A percentile compares a stretch with the other conserved stretches of the same genome.
These are phyloP conservation scores for Drosophila parabipectinata DNA, from an alignment of 1,140 invertebrate species.

Conservation along the genomic window DNA sequence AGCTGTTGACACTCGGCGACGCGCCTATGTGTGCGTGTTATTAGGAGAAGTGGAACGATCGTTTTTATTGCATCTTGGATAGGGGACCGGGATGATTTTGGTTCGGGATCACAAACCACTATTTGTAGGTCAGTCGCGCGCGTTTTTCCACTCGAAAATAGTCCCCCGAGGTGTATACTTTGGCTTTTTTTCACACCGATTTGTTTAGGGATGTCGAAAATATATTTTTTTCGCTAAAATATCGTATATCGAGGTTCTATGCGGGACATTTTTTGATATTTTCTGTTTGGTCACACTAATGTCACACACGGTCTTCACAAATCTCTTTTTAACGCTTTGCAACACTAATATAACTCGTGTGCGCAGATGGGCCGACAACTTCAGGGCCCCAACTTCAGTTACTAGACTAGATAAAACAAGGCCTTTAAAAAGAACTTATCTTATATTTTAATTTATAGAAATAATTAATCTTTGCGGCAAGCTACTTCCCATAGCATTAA, in stretches of 20 bases:
- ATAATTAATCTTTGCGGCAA: too few species aligned
- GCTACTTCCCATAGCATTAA: too few species aligned
- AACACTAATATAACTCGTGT: too few species aligned
- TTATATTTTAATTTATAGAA: too few species aligned
- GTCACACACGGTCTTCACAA: too few species aligned
- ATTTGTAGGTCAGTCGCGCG: background rate
- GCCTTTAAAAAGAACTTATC: too few species aligned
- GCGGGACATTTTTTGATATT: too few species aligned
- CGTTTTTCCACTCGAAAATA: background rate
- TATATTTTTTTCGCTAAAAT: background rate
- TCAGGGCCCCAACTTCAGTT: too few species aligned
- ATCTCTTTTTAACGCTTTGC: too few species aligned
- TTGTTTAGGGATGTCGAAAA: background rate
- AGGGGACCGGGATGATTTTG: background rate
- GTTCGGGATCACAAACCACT: background rate
- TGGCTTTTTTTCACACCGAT: constrained; percentile 5
- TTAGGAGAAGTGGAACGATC: constrained; percentile 23
- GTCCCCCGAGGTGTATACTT: background rate
- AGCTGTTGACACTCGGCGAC: constrained; percentile 74
- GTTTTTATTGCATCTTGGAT: constrained; percentile 21
- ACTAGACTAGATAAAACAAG: too few species aligned
- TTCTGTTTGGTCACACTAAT: too few species aligned
- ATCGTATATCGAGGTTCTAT: background rate
- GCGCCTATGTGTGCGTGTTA: constrained; percentile 41
- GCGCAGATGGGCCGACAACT: too few species aligned